Percentiles rank a stretch among this genome's conserved stretches.
Conservation (phyloP, 2,888 invertebrate species). For the Eupithecia pulchellata region DNA sequence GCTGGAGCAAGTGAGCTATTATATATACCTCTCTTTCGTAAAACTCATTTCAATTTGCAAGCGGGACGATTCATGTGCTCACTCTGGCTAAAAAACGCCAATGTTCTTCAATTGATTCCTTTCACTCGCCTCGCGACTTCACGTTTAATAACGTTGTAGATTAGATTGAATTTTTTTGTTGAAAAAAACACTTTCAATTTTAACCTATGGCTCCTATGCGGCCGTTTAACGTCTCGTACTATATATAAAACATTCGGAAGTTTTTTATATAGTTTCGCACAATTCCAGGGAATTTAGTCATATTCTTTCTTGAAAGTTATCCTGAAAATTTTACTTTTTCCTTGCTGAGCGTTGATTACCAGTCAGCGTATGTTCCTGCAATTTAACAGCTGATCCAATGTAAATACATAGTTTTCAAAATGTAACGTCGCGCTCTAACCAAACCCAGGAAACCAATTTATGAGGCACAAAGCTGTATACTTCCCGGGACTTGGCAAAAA, state of each 20-base stretch:
- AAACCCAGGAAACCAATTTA: slow-evolving; percentile 63
- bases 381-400: neutral
- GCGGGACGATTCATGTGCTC: neutral
- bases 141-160: neutral
- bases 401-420: neutral
- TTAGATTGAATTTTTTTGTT: neutral
- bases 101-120: slow-evolving; percentile 7
- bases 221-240: neutral
- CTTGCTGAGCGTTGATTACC: neutral
- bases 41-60: neutral
- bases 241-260: neutral
- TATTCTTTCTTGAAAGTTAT: neutral
- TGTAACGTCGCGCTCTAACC: slow-evolving; percentile 14
- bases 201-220: neutral
- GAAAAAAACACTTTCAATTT: neutral
- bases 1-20: neutral
- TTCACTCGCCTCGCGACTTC: slow-evolving; percentile 6
- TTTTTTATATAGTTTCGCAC: neutral
- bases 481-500: slow-evolving; percentile 59
- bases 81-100: neutral
- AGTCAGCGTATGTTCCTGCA: neutral
- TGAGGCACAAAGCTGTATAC: slow-evolving; percentile 57
- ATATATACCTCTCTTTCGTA: neutral
- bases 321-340: neutral
- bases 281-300: neutral